Evolutionary conservation across 2,113 vertebrate genomes (phyloP).

Genomic region (Gobius niger): DNA sequence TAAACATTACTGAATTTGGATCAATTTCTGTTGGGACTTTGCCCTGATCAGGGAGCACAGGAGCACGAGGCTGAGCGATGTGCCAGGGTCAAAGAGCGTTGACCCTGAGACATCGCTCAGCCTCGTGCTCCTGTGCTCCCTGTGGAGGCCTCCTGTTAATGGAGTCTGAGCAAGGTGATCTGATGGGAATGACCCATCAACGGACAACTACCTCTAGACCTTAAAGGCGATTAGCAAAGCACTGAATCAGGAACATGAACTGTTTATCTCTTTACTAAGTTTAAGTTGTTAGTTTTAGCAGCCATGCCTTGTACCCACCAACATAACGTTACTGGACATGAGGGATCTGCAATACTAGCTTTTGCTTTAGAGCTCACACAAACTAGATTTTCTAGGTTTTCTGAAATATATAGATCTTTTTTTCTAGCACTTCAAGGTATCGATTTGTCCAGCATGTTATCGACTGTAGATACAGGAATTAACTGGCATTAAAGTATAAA

Average conservation of each 20-base stretch:
- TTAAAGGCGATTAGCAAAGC: neutral
- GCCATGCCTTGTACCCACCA: neutral
- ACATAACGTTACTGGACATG: no score
- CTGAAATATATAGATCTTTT: no score
- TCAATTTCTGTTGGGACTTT: conserved; percentile 43
- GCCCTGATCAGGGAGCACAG: conserved; percentile 12
- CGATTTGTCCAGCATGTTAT: no score
- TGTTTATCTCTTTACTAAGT: neutral
- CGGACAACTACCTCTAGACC: conserved; percentile 3
- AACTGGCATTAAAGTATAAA: no score
- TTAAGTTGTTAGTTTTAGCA: neutral
- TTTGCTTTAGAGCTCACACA: no score
- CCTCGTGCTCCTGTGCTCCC: conserved; percentile 21
- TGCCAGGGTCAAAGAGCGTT: conserved; percentile 30
- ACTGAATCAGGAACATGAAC: neutral
- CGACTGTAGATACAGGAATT: no score
- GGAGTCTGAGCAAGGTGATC: conserved; percentile 10
- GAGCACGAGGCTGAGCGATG: no score
- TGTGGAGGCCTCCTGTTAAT: conserved; percentile 18
- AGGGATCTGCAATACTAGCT: no score
- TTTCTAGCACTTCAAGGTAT: no score
- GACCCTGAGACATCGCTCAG: conserved; percentile 41
- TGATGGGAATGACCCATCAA: conserved; percentile 43
- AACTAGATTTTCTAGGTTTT: no score
- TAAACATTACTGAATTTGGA: conserved; percentile 45